Evolutionary conservation across 2,888 invertebrate species (phyloP), one percentile per base, ranked within the genome.

Genomic region (Drosophila falleni): DNA sequence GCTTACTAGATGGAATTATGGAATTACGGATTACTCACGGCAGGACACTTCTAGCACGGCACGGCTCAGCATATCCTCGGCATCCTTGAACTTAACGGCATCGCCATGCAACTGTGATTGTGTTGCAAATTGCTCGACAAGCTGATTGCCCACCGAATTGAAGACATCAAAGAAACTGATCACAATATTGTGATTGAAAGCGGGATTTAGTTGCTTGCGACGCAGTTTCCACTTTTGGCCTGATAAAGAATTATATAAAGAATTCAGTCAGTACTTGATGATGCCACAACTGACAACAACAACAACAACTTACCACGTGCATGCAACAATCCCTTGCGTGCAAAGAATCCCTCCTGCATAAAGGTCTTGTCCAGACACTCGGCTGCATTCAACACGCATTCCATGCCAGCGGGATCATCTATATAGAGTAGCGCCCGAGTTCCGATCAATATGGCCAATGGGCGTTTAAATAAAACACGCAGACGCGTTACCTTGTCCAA

Each of bases 361-460:
- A 90, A 91, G 15, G 92, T 89, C 62, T 91, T 91, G 74, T 92
- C 91, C 61, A 89, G 78, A 16, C 91, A 91, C 63, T 91, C 92
- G 15, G 91, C 89, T 5, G 91, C 90, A 81, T 90, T 91, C 6
- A 92, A 65, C 6, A 91, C 65, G 15, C 81, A 83, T 60, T 92
- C 92, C 90, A 91, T 91, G 44, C 84, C 78, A 9, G 74, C 78
- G 0, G 91, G 92, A 74, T 92, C 92, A 44, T 92, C 92, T 8
- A 92, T 83, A 49, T 92, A 91, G 42, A 91, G 81, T 29, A 92
- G 51, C 3, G 87, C 82, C 6, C 90, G 88, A 4, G 84, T 87
- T 13, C 92, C 92, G 16, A 91, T 61, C 47, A 92, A 63, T 8
- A 91, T 82, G 16, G 86, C 91, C 71, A 91, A 51, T 0, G 91